Conservation (phyloP, 2,113 vertebrate genomes). For the Hemicordylus capensis region DNA sequence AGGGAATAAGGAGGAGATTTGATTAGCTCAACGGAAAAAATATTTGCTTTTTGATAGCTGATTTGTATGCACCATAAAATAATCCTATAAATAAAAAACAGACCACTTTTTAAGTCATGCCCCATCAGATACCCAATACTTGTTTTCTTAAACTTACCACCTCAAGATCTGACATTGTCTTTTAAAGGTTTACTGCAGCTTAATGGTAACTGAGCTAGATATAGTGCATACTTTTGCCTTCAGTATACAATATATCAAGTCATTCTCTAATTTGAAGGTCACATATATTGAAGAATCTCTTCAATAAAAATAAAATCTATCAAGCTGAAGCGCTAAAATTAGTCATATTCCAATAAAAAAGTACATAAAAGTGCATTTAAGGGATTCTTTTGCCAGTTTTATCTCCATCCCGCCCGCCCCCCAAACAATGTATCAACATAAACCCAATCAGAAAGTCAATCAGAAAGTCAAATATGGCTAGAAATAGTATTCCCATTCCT, state of each 20-base stretch:
- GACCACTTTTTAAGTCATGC: slow-evolving; percentile 60
- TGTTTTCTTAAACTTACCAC: slow-evolving; percentile 52
- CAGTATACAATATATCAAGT: slow-evolving; percentile 48
- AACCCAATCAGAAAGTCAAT: slow-evolving; percentile 71
- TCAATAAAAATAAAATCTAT: slow-evolving; percentile 66
- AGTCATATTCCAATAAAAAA: slow-evolving; percentile 77
- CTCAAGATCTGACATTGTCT: slow-evolving; percentile 51
- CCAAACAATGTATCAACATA: slow-evolving; percentile 72
- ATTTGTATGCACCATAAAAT: slow-evolving; percentile 66
- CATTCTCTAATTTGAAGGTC: slow-evolving; percentile 56
- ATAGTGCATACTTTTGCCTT: slow-evolving; percentile 52
- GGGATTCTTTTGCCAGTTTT: slow-evolving; percentile 74
- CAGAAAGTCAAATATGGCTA: slow-evolving; percentile 70
- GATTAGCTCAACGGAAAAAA: slow-evolving; percentile 60
- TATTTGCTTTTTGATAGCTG: slow-evolving; percentile 50
- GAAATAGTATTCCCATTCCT: slow-evolving; percentile 66
- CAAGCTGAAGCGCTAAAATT: slow-evolving; percentile 75
- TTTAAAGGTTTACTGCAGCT: slow-evolving; percentile 57
- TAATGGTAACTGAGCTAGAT: slow-evolving; percentile 59
- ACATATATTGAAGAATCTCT: slow-evolving; percentile 64
- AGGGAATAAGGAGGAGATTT: slow-evolving; percentile 50
- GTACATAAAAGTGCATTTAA: slow-evolving; percentile 81
- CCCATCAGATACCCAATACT: slow-evolving; percentile 59
- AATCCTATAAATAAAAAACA: slow-evolving; percentile 65
- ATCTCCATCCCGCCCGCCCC: slow-evolving; percentile 67